These are phyloP conservation scores for Choloepus hoffmanni DNA, from an alignment of 2,113 vertebrate genomes.

Conservation along the genomic window DNA sequence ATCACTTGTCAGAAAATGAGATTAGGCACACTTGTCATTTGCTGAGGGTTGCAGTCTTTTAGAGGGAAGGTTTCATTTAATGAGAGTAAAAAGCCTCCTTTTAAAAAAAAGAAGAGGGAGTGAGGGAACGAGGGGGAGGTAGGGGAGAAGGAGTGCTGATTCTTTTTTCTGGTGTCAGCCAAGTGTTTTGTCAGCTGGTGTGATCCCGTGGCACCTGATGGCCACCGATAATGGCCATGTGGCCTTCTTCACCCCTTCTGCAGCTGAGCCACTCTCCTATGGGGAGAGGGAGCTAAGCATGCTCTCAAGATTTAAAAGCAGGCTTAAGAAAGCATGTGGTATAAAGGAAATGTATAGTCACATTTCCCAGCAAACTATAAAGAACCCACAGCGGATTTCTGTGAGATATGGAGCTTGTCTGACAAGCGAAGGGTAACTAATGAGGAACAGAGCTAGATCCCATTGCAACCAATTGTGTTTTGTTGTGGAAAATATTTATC, in stretches of 20 bases:
- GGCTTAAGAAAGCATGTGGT: conserved; percentile 80
- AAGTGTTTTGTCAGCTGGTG: conserved; percentile 87
- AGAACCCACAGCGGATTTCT: conserved; percentile 80
- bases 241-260: conserved; percentile 82
- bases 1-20: conserved; percentile 95
- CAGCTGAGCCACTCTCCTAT: conserved; percentile 77
- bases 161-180: conserved; percentile 86
- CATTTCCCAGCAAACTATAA: conserved; percentile 78
- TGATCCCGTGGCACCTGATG: conserved; percentile 84
- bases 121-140: conserved; percentile 69
- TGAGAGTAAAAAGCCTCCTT: conserved; percentile 93
- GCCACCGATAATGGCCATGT: conserved; percentile 85
- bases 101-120: conserved; percentile 81
- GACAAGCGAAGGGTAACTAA: conserved; percentile 85
- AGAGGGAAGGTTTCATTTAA: conserved; percentile 96
- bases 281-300: conserved; percentile 77
- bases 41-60: conserved; percentile 93
- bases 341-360: conserved; percentile 80
- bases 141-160: conserved; percentile 66
- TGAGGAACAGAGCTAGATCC: conserved; percentile 84
- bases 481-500: conserved; percentile 88
- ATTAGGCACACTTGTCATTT: conserved; percentile 96
- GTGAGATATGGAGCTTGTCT: conserved; percentile 84
- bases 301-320: conserved; percentile 83
- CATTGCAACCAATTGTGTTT: conserved; percentile 87